Percentiles rank a stretch among this genome's conserved stretches.
phyloP scores from a whole-genome alignment of 2,888 invertebrate species.

The Drosophila melanosoma region DNA sequence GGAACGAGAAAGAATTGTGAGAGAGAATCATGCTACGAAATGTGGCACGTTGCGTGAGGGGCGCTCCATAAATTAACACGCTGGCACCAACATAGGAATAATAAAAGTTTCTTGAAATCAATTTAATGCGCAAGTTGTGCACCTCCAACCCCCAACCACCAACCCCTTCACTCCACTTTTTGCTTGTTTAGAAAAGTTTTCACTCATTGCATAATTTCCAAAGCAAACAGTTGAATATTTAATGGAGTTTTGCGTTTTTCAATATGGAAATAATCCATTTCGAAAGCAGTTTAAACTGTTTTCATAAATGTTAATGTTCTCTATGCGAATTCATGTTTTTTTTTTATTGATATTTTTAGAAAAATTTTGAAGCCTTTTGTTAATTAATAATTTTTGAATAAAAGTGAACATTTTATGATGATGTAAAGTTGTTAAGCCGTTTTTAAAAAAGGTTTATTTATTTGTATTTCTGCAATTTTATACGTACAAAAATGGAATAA shows the following conservation, averaged over 20 bases:
- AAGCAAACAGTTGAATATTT: slow-evolving; percentile 7
- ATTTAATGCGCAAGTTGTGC: slow-evolving; percentile 44
- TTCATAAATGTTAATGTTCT: not conserved
- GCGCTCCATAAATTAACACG: slow-evolving; percentile 45
- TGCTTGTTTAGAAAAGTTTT: slow-evolving; percentile 11
- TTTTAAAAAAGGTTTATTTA: too few relatives aligned
- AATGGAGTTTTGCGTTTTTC: slow-evolving; percentile 7
- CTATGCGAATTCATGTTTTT: not conserved
- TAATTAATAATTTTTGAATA: not conserved
- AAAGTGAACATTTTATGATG: not conserved
- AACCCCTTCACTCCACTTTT: too few relatives aligned
- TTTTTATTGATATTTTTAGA: not conserved
- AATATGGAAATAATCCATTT: slow-evolving; percentile 5
- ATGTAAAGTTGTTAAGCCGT: too few relatives aligned
- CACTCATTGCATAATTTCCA: slow-evolving; percentile 21
- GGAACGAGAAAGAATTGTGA: not conserved
- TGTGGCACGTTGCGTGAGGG: slow-evolving; percentile 46
- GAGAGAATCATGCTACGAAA: slow-evolving; percentile 37
- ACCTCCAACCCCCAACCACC: not conserved
- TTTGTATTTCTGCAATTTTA: too few relatives aligned
- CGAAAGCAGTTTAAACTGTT: not conserved
- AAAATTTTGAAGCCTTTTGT: not conserved
- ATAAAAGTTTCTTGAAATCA: slow-evolving; percentile 50
- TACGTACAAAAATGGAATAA: too few relatives aligned
- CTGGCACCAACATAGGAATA: slow-evolving; percentile 12